A percentile compares a stretch with the other conserved stretches of the same genome.
Conservation (phyloP, 2,113 vertebrate species). For the Geococcyx californianus region DNA sequence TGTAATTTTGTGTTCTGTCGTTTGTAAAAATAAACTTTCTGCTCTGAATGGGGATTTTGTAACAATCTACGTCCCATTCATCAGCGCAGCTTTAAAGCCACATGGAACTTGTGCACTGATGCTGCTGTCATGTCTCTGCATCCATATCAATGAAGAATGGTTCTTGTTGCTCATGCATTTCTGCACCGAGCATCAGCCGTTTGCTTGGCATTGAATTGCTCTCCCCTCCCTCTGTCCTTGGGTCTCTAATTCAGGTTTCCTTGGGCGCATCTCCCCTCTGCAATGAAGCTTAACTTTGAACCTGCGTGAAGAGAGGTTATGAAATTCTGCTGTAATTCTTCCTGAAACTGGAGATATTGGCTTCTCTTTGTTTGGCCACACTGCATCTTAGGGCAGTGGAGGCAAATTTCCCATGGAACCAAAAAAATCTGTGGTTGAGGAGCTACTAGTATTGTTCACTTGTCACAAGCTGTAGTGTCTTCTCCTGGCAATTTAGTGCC, state of each 20-base stretch:
- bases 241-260: background rate
- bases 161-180: background rate
- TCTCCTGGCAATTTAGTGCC: background rate
- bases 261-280: background rate
- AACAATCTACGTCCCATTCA: background rate
- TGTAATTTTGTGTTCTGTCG: constrained; percentile 28
- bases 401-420: background rate
- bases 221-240: background rate
- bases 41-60: background rate
- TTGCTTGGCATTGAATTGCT: background rate
- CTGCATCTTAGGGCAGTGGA: background rate
- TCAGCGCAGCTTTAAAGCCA: background rate
- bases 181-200: background rate
- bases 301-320: background rate
- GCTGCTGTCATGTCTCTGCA: background rate
- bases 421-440: background rate
- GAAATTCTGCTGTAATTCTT: background rate
- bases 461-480: background rate
- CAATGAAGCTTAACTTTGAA: background rate
- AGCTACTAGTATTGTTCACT: rapidly evolving
- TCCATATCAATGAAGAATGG: background rate
- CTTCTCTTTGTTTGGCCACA: background rate
- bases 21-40: constrained; percentile 44
- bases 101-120: background rate
- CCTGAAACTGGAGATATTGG: background rate